phyloP scores from a whole-genome alignment of 2,797 vertebrate species.

The Phoxinus dragarum region DNA sequence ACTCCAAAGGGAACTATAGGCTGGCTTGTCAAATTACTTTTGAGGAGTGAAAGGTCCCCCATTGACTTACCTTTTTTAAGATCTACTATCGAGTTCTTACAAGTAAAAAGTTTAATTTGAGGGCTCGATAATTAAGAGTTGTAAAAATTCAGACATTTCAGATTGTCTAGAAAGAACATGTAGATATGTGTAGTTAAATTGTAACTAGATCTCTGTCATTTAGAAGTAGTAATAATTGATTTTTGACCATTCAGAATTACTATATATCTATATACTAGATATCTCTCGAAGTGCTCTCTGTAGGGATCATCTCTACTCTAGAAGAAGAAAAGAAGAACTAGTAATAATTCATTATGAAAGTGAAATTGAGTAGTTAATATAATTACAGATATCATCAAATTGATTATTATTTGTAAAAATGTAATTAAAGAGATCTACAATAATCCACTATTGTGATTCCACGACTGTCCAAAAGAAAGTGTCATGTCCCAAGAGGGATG shows the following conservation, averaged over 20 bases:
- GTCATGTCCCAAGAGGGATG: too few species aligned
- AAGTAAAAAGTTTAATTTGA: neutral
- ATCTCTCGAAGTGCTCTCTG: neutral
- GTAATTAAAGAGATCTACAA: neutral
- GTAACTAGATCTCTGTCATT: neutral
- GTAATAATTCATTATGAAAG: too few species aligned
- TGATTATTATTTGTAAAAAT: neutral
- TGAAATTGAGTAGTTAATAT: neutral
- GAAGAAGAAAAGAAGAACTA: too few species aligned
- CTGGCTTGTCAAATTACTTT: too few species aligned
- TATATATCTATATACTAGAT: too few species aligned
- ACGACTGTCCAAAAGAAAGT: neutral
- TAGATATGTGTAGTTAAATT: neutral
- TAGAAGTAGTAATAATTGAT: neutral
- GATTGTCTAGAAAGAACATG: too few species aligned
- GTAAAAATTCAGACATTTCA: too few species aligned
- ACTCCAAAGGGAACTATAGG: neutral
- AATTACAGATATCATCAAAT: neutral
- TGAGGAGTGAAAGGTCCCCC: neutral
- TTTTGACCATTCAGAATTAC: neutral
- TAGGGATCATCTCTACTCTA: neutral
- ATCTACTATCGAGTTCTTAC: neutral
- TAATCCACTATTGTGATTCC: neutral
- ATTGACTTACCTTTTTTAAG: neutral
- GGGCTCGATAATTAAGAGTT: neutral